Evolutionary conservation across 2,797 vertebrate genomes (phyloP).

Genomic region (Balearica regulorum): DNA sequence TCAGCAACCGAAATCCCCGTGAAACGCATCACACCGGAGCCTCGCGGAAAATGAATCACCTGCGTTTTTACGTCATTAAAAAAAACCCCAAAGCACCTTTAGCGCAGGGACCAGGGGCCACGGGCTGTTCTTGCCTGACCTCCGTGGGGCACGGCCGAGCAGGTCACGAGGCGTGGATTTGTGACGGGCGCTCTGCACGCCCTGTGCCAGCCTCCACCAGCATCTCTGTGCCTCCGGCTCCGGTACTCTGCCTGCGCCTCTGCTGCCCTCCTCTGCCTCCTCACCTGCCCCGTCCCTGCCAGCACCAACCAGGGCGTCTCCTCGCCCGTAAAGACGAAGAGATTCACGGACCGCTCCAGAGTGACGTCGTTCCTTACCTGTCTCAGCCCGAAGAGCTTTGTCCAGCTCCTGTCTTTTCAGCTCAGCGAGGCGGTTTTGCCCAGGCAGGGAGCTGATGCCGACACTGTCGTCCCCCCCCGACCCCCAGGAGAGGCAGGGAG

Average conservation of each 20-base stretch:
- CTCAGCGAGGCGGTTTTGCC: fast-evolving
- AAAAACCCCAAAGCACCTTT: background rate
- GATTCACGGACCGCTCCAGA: background rate
- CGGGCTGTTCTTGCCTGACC: background rate
- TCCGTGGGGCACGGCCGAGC: background rate
- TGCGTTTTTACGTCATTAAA: background rate
- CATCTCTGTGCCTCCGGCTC: background rate
- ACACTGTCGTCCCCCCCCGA: too few species aligned
- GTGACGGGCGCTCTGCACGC: background rate
- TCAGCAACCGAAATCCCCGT: fast-evolving
- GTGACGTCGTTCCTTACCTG: fast-evolving
- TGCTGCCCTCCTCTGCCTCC: background rate
- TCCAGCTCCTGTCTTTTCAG: background rate
- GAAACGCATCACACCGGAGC: fast-evolving
- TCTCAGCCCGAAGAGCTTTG: background rate
- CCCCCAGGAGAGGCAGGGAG: background rate
- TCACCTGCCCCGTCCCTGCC: background rate
- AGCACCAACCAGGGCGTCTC: fast-evolving
- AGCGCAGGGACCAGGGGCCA: background rate
- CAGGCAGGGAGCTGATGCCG: background rate
- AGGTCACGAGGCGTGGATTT: too few species aligned
- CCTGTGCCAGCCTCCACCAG: background rate
- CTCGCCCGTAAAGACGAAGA: background rate
- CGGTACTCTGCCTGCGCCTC: fast-evolving
- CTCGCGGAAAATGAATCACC: background rate